Evolutionary conservation across 2,888 invertebrate genomes (phyloP).

Genomic region (Vannuccia rotundouncinata): DNA sequence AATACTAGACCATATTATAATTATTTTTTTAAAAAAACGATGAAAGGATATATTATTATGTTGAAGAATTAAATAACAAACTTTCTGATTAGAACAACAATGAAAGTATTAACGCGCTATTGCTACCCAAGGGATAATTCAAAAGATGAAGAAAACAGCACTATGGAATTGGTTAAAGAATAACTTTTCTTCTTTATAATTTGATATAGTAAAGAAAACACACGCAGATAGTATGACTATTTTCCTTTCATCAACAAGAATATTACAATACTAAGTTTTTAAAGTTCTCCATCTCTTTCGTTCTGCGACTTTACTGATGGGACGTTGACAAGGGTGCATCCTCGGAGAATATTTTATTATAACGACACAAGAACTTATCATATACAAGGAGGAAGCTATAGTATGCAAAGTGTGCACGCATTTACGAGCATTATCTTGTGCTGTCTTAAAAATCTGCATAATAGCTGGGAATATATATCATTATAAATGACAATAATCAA

Average conservation of each 20-base stretch:
- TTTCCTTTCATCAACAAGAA: no score
- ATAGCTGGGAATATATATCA: not conserved
- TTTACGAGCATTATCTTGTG: not conserved
- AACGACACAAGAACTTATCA: not conserved
- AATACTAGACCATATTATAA: not conserved
- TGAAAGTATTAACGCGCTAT: not conserved
- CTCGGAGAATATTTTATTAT: not conserved
- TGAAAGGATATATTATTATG: not conserved
- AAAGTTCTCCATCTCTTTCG: not conserved
- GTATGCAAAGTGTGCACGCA: not conserved
- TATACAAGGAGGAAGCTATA: not conserved
- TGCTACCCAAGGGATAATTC: conserved; percentile 3
- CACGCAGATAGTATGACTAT: no score
- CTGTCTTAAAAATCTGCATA: not conserved
- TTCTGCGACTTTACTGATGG: not conserved
- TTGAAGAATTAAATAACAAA: not conserved
- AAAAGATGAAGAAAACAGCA: not conserved
- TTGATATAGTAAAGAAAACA: no score
- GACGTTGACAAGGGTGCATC: not conserved
- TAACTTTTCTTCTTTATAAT: no score
- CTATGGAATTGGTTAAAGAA: not conserved
- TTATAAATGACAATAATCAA: not conserved
- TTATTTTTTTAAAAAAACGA: not conserved
- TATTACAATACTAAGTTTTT: no score
- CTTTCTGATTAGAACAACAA: conserved; percentile 3